Base-by-base conservation (phyloP, 2,797 vertebrate genomes). In the Orientallactaga sibirica region DNA sequence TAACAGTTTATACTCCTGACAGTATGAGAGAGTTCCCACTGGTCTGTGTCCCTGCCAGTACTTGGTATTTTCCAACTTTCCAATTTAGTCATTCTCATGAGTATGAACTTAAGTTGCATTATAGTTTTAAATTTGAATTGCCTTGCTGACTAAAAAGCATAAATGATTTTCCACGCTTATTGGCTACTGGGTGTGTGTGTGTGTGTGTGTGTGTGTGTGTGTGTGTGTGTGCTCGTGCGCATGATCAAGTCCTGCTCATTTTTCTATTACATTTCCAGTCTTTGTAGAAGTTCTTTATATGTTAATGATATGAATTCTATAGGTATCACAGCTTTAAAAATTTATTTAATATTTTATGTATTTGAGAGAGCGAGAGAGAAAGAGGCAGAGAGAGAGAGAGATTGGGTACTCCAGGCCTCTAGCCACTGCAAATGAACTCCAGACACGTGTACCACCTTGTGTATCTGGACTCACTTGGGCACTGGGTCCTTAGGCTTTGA, bases 101-200 rank as follows among this genome's bases (percentile, higher is more conserved):
- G 9, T 93, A 18, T 83, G 5, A 12, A 73, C 20, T 48, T 25
- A 92, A 58, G 68, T 41, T 41, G 37, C 66, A 19, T 25, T 64
- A n/a, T 62, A 73, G 5, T 75, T 95, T 95, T 89, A 66, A 61
- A 91, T 74, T 75, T 93, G 43, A n/a, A 66, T 90, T 91, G 94
- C 55, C 81, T 15, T 70, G 80, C 71, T 96, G 86, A 89, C 58
- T 93, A 67, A 70, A 52, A 48, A 29, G 48, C 11, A n/a, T 37
- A 86, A 55, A 11, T 52, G 58, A 64, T 67, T 92, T 89, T 64
- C 67, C 24, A 15, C 5, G 25, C 86, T 94, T 91, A 82, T 27
- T 73, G n/a, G 52, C 29, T 27, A 62, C 71, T 92, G 68, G 33
- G 62, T 66, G 74, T 22, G 22, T 73, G 25, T 92, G 70, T 24